phyloP scores from a whole-genome alignment of 2,888 invertebrate species.

The Rhynchonema sp. region DNA sequence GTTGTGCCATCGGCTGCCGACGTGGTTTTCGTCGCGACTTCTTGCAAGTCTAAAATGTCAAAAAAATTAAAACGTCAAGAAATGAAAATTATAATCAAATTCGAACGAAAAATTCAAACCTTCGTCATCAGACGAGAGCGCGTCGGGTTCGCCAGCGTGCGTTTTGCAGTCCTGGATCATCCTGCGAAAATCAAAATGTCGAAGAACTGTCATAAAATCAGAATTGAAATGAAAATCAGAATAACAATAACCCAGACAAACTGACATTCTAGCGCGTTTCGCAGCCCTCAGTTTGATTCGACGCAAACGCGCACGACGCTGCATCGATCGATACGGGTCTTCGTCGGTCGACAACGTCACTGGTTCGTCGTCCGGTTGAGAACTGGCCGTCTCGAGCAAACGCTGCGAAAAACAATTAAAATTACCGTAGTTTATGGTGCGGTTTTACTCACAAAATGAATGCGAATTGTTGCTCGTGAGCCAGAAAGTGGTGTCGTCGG shows the following conservation, averaged over 20 bases:
- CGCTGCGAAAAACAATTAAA: neutral
- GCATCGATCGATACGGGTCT: neutral
- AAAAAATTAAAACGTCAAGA: no score
- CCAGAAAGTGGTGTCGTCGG: no score
- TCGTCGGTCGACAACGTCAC: neutral
- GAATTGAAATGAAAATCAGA: no score
- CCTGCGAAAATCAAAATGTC: no score
- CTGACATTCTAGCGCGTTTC: neutral
- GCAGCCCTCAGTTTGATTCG: neutral
- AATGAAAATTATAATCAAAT: no score
- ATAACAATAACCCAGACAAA: no score
- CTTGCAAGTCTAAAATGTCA: neutral
- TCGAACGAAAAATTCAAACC: neutral
- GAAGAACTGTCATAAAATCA: no score
- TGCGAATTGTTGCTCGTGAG: no score
- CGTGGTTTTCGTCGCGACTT: neutral
- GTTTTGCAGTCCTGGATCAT: neutral
- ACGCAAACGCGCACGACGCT: neutral
- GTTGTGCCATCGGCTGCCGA: neutral
- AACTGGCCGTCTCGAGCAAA: neutral
- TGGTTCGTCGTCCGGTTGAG: neutral
- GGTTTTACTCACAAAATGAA: no score
- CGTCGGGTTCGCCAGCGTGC: neutral
- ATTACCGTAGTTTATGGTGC: no score
- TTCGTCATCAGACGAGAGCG: neutral